Evolutionary conservation across 2,797 vertebrate species (phyloP).

Genomic region (Lutjanus campechanus): DNA sequence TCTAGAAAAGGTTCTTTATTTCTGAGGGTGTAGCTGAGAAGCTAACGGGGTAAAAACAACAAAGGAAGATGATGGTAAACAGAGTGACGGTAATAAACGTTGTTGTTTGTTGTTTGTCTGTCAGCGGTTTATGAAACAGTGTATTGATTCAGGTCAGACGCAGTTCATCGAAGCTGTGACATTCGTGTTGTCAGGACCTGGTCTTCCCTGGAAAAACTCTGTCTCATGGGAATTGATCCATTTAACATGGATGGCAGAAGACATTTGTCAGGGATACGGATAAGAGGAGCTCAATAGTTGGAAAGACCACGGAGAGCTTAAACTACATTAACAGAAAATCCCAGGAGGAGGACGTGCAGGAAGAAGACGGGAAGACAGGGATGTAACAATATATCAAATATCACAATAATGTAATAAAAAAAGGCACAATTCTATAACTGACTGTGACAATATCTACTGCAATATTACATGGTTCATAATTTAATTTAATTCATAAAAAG

Average conservation of each 20-base stretch:
- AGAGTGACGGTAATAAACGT: slow-evolving; percentile 1
- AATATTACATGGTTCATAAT: no score
- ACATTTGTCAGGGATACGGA: background rate
- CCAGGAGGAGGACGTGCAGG: background rate
- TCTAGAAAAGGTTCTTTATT: no score
- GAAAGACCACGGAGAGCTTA: background rate
- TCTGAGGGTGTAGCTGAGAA: slow-evolving; percentile 13
- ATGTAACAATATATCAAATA: background rate
- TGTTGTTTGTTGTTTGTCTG: background rate
- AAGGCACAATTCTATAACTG: no score
- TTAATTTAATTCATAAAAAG: no score
- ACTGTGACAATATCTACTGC: no score
- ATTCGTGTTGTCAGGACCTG: background rate
- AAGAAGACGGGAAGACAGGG: background rate
- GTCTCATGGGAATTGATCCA: background rate
- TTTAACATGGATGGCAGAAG: slow-evolving; percentile 3
- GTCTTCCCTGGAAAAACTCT: background rate
- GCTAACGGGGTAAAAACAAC: slow-evolving; percentile 14
- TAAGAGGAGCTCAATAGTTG: background rate
- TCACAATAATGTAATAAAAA: background rate
- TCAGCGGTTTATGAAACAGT: slow-evolving; percentile 9
- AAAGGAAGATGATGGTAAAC: slow-evolving; percentile 12
- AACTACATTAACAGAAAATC: slow-evolving; percentile 10
- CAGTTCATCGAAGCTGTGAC: slow-evolving; percentile 29
- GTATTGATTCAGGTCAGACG: slow-evolving; percentile 41